Percentiles rank a stretch among this genome's conserved stretches.
Evolutionary conservation across 2,113 vertebrate genomes (phyloP).

Genomic region (Dendropsophus ebraccatus): DNA sequence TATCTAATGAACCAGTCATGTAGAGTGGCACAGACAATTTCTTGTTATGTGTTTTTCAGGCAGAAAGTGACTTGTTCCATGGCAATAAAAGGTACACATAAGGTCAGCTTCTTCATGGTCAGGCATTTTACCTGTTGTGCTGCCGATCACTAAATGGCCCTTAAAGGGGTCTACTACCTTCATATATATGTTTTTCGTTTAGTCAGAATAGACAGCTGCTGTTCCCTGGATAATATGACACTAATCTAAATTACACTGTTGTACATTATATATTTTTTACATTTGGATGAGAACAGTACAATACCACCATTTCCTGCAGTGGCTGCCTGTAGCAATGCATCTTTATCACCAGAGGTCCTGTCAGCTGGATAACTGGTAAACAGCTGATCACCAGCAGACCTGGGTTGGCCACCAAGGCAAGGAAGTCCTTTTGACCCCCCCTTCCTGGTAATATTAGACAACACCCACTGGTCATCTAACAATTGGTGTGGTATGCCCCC

Average conservation of each 20-base stretch:
- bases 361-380: too few species aligned
- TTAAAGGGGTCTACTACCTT: neutral
- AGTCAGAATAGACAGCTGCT: neutral
- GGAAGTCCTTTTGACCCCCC: neutral
- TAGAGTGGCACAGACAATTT: slow-evolving; percentile 30
- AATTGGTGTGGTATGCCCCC: too few species aligned
- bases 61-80: slow-evolving; percentile 2
- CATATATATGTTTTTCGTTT: neutral
- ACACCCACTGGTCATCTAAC: too few species aligned
- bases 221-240: neutral
- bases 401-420: neutral
- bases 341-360: neutral
- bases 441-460: too few species aligned
- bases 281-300: neutral
- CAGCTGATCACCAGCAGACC: neutral
- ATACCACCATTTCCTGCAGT: too few species aligned
- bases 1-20: slow-evolving; percentile 4
- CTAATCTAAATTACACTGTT: too few species aligned
- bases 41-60: neutral
- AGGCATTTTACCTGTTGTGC: neutral
- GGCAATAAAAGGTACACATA: neutral
- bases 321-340: neutral
- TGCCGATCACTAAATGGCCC: neutral
- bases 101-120: neutral
- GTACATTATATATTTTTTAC: neutral